These are phyloP conservation scores for Clarias fuscus DNA, from an alignment of 2,797 vertebrate species.

Conservation along the genomic window DNA sequence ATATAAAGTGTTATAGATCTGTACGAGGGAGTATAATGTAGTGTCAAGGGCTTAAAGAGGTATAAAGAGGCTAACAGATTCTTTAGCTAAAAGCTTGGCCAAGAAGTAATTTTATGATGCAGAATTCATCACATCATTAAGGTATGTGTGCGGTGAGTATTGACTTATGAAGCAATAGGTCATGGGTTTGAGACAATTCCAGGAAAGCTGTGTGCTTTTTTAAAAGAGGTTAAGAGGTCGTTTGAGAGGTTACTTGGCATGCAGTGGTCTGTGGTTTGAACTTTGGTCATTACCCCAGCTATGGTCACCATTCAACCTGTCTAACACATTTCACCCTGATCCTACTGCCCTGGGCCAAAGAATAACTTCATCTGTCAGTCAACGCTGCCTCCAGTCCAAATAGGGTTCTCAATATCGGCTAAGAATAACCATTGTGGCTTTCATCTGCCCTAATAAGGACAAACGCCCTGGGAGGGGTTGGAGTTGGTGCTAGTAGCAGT, in stretches of 20 bases:
- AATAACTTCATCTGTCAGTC: slow-evolving; percentile 36
- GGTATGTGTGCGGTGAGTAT: neutral
- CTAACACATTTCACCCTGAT: neutral
- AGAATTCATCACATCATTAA: neutral
- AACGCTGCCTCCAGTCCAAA: slow-evolving; percentile 10
- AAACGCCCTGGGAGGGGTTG: slow-evolving; percentile 23
- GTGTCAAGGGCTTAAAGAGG: neutral
- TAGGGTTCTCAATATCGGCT: slow-evolving; percentile 20
- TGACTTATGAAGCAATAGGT: slow-evolving; percentile 2
- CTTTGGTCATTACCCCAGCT: neutral
- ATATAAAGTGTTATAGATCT: neutral
- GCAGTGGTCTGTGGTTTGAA: neutral
- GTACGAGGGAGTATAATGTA: neutral
- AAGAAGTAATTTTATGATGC: neutral
- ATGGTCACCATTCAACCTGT: slow-evolving; percentile 13
- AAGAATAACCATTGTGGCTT: slow-evolving; percentile 28
- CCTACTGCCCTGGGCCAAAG: neutral
- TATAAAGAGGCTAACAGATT: neutral
- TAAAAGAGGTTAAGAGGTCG: neutral
- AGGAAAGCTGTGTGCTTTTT: slow-evolving; percentile 19
- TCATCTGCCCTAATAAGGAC: slow-evolving; percentile 6
- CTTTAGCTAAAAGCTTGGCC: neutral
- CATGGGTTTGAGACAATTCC: slow-evolving; percentile 15
- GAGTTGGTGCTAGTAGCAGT: neutral
- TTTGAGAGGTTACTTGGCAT: slow-evolving; percentile 19